These are phyloP conservation scores for Drosophila kambysellisi DNA, from an alignment of 2,888 invertebrate species.

Conservation along the genomic window DNA sequence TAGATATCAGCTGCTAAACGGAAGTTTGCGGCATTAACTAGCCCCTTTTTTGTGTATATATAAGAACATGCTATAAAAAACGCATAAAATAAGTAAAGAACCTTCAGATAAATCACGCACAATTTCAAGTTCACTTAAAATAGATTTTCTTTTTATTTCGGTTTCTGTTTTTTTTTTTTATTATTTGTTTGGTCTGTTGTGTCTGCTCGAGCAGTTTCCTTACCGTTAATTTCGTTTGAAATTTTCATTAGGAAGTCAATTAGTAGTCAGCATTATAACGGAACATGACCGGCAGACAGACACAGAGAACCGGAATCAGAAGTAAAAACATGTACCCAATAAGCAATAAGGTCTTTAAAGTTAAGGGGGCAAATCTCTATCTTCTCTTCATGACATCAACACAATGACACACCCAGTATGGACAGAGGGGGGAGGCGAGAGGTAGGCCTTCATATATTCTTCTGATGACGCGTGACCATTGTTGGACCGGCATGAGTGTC, in stretches of 20 bases:
- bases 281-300: conserved; percentile 39
- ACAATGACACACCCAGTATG: conserved; percentile 33
- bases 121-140: conserved; percentile 54
- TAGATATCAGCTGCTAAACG: conserved; percentile 25
- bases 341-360: conserved; percentile 32
- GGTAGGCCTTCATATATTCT: conserved; percentile 8
- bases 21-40: conserved; percentile 35
- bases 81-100: conserved; percentile 29
- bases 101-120: conserved; percentile 32
- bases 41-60: conserved; percentile 11
- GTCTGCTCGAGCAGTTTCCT: conserved; percentile 43
- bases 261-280: conserved; percentile 69
- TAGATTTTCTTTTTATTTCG: conserved; percentile 30
- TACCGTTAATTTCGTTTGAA: conserved; percentile 64
- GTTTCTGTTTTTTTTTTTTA: not conserved
- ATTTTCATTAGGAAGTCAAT: conserved; percentile 73
- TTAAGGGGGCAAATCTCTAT: conserved; percentile 39
- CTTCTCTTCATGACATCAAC: conserved; percentile 66
- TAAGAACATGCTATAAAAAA: conserved; percentile 13
- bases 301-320: conserved; percentile 64
- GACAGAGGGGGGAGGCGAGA: not conserved
- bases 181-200: not conserved
- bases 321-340: conserved; percentile 52
- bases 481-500: conserved; percentile 50
- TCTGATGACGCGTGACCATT: conserved; percentile 49